Evolutionary conservation across 92 coral and sea anemone genomes (phyloP).

Genomic region (Epizoanthus scotinus): DNA sequence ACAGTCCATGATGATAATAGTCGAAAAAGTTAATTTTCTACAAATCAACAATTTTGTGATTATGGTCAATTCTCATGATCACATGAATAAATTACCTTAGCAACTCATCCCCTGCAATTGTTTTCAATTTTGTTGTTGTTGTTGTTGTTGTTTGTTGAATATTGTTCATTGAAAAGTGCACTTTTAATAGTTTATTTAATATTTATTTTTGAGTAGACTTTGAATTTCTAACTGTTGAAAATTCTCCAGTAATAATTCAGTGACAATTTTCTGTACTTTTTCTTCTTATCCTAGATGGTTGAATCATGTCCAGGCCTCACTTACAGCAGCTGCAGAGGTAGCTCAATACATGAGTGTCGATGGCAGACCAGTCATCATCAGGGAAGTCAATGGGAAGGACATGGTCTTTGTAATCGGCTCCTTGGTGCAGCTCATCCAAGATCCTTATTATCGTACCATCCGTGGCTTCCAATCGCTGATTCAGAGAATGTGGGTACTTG

Average conservation of each 20-base stretch:
- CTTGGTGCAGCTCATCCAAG: conserved; percentile 85
- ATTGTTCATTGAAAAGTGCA: no score
- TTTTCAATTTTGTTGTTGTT: no score
- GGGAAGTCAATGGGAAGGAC: conserved; percentile 86
- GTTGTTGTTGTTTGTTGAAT: no score
- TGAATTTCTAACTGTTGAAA: neutral
- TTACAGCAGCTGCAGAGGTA: conserved; percentile 79
- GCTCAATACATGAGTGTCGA: conserved; percentile 71
- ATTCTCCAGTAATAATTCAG: neutral
- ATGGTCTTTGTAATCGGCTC: conserved; percentile 84
- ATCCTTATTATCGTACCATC: conserved; percentile 87
- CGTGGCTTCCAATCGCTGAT: conserved; percentile 92
- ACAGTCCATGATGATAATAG: no score
- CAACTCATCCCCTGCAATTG: no score
- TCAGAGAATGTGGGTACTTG: conserved; percentile 98
- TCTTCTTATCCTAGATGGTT: conserved; percentile 66
- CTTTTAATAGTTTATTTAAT: neutral
- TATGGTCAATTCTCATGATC: no score
- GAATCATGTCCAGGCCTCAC: conserved; percentile 63
- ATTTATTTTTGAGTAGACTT: no score
- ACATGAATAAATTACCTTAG: no score
- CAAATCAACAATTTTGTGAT: no score
- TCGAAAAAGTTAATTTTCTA: no score
- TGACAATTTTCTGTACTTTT: no score
- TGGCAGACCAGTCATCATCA: conserved; percentile 82